Conservation (phyloP, 2,113 vertebrate genomes). For the Microcebus griseorufus region DNA sequence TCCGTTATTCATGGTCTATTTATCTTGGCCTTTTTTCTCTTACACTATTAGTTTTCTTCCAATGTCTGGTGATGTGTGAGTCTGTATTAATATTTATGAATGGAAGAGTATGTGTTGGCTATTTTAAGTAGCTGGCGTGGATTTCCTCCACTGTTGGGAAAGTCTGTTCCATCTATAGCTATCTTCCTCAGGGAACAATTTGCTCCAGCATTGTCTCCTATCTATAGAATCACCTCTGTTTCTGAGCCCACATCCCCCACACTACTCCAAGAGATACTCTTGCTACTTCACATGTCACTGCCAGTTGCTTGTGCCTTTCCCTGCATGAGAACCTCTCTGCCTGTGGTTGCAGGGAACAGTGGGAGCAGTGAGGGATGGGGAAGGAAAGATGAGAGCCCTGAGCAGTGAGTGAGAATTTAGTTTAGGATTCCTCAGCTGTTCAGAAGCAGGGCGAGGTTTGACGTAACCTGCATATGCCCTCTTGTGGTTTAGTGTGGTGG, state of each 20-base stretch:
- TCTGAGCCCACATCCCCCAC: background rate
- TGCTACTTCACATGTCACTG: background rate
- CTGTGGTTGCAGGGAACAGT: background rate
- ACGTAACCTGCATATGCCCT: background rate
- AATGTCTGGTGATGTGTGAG: background rate
- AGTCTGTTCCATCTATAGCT: background rate
- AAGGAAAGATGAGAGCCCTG: background rate
- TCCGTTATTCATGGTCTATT: background rate
- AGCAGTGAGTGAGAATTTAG: background rate
- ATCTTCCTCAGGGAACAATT: background rate
- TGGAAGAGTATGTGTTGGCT: background rate
- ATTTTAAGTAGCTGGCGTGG: background rate
- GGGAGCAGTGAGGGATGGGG: background rate
- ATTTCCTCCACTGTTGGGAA: background rate
- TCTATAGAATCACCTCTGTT: background rate
- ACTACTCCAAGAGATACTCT: background rate
- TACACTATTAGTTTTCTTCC: constrained; percentile 2
- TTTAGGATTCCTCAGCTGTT: background rate
- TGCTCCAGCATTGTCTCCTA: background rate
- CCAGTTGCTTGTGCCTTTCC: background rate
- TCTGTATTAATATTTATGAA: background rate
- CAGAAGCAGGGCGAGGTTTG: background rate
- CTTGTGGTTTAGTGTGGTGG: background rate
- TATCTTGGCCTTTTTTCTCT: background rate
- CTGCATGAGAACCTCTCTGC: background rate